Conservation (phyloP, 2,113 vertebrate genomes). For the Myotis davidii region DNA sequence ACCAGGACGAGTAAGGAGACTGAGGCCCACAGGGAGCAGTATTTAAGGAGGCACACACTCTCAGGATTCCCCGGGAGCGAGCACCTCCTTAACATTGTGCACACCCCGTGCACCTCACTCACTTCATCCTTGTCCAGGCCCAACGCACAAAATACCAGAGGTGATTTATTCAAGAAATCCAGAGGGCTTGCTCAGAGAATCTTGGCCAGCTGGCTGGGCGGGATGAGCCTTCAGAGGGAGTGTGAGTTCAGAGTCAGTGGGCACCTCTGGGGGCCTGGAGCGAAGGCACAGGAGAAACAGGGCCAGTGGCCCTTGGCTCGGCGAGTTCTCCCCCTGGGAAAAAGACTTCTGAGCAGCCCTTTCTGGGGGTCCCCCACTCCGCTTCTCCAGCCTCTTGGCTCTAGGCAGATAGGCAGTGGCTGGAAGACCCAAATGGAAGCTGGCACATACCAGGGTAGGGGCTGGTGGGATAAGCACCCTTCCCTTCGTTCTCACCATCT, state of each 20-base stretch:
- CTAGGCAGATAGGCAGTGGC: background rate
- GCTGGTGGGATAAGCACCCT: background rate
- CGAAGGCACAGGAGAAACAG: background rate
- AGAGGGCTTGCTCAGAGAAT: background rate
- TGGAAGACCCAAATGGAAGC: background rate
- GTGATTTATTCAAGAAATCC: background rate
- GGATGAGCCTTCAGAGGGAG: background rate
- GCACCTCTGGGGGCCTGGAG: background rate
- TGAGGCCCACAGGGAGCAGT: background rate
- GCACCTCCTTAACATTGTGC: too few species aligned
- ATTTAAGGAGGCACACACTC: background rate
- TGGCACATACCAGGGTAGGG: background rate
- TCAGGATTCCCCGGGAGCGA: background rate
- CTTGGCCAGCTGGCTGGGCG: background rate
- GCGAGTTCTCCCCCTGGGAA: background rate
- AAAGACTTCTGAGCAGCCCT: background rate
- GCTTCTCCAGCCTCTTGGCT: background rate
- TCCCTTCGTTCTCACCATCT: background rate
- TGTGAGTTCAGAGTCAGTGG: background rate
- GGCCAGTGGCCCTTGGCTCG: background rate
- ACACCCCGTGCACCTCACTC: background rate
- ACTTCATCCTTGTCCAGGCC: background rate
- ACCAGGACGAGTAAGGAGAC: background rate
- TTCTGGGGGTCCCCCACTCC: fast-evolving
- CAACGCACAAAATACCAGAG: background rate